phyloP scores from a whole-genome alignment of 2,113 vertebrate species.

The Pheucticus melanocephalus region DNA sequence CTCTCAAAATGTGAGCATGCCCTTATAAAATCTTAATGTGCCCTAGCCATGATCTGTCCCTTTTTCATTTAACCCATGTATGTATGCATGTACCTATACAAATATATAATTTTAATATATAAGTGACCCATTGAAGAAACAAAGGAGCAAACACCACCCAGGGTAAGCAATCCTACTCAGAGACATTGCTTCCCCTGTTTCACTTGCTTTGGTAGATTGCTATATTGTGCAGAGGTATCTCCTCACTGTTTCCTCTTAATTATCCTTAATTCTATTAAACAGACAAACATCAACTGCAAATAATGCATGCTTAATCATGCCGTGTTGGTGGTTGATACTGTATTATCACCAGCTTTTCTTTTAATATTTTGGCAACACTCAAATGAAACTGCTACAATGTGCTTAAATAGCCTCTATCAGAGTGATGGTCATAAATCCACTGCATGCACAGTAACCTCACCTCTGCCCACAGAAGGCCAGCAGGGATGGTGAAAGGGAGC shows the following conservation, averaged over 20 bases:
- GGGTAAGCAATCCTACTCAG: neutral
- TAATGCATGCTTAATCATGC: slow-evolving; percentile 51
- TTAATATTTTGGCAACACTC: slow-evolving; percentile 51
- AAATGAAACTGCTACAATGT: neutral
- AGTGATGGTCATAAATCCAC: neutral
- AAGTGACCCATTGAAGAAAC: neutral
- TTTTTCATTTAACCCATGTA: neutral
- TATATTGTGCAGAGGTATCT: neutral
- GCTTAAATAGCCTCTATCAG: neutral
- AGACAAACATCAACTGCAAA: slow-evolving; percentile 54
- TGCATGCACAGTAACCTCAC: neutral
- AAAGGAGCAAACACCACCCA: neutral
- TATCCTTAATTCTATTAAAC: slow-evolving; percentile 55
- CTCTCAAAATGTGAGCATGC: neutral
- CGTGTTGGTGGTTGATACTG: slow-evolving; percentile 43
- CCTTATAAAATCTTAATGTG: neutral
- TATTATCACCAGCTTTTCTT: slow-evolving; percentile 56
- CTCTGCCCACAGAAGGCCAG: neutral
- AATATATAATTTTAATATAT: neutral
- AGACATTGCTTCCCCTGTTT: neutral
- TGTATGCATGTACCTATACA: neutral
- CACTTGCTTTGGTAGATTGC: neutral
- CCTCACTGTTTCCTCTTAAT: slow-evolving; percentile 38
- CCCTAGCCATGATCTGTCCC: neutral
- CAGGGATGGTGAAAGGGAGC: neutral